These are phyloP conservation scores for Papilio gigon DNA, from an alignment of 2,888 invertebrate genomes.

Conservation along the genomic window DNA sequence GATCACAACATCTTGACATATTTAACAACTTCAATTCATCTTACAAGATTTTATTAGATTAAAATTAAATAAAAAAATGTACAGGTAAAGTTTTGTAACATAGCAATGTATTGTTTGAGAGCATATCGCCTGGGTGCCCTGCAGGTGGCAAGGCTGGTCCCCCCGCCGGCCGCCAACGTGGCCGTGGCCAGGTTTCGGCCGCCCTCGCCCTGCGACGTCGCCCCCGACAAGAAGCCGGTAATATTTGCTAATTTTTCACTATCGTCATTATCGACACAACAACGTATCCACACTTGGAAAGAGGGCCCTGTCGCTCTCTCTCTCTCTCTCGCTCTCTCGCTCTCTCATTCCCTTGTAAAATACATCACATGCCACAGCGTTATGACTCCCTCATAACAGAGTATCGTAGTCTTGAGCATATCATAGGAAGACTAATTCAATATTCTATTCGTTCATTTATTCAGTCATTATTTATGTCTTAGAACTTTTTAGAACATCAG, in stretches of 20 bases:
- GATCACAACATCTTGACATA: conserved; percentile 16
- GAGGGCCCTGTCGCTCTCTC: neutral
- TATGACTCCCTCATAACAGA: no score
- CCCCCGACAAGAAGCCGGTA: conserved; percentile 59
- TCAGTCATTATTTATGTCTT: no score
- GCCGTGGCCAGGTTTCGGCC: conserved; percentile 51
- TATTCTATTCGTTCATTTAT: no score
- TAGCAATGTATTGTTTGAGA: conserved; percentile 45
- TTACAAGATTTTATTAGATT: neutral
- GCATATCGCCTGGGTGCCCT: conserved; percentile 37
- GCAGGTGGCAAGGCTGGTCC: conserved; percentile 21
- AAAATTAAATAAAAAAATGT: conserved; percentile 35
- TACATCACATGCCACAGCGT: no score
- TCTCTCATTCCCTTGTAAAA: no score
- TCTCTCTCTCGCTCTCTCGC: no score
- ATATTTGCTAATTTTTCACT: neutral
- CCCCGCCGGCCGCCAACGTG: conserved; percentile 37
- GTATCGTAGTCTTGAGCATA: no score
- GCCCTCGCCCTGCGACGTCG: conserved; percentile 55
- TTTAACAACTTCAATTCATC: neutral
- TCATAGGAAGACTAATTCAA: no score
- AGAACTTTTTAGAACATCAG: no score
- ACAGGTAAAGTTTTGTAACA: neutral
- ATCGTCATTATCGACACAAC: neutral
- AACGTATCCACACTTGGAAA: neutral